phyloP scores from a whole-genome alignment of 2,888 invertebrate genomes.

The Encarsia formosa region DNA sequence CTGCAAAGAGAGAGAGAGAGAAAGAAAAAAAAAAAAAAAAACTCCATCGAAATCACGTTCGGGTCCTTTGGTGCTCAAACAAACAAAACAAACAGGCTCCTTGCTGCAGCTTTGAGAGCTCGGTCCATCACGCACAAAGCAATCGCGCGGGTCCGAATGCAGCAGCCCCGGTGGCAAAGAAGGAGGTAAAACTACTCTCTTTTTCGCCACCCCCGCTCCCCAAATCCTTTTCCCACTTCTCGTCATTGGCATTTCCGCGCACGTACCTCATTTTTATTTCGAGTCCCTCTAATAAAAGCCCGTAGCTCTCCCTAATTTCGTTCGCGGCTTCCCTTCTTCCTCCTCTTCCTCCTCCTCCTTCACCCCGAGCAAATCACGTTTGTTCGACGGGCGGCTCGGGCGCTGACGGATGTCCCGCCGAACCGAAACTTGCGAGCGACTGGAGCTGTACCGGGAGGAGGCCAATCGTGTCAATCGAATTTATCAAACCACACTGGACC shows the following conservation, averaged over 20 bases:
- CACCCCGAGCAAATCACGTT: conserved; percentile 30
- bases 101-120: too few relatives aligned
- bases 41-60: too few relatives aligned
- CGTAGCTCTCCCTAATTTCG: conserved; percentile 35
- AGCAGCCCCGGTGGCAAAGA: too few relatives aligned
- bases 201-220: too few relatives aligned
- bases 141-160: not conserved
- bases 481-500: conserved; percentile 21
- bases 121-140: conserved; percentile 1
- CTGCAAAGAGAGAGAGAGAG: too few relatives aligned
- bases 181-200: not conserved
- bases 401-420: conserved; percentile 9
- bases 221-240: too few relatives aligned
- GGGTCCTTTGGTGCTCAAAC: too few relatives aligned
- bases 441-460: too few relatives aligned
- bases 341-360: too few relatives aligned
- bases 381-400: not conserved
- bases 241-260: conserved; percentile 34
- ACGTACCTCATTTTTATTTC: conserved; percentile 44
- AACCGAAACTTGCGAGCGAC: not conserved
- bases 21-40: too few relatives aligned
- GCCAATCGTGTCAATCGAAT: conserved; percentile 27
- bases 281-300: conserved; percentile 37
- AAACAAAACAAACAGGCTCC: too few relatives aligned
- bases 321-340: conserved; percentile 14